Base-by-base conservation (phyloP, 2,113 vertebrate genomes). In the Notarius quadriscutis region DNA sequence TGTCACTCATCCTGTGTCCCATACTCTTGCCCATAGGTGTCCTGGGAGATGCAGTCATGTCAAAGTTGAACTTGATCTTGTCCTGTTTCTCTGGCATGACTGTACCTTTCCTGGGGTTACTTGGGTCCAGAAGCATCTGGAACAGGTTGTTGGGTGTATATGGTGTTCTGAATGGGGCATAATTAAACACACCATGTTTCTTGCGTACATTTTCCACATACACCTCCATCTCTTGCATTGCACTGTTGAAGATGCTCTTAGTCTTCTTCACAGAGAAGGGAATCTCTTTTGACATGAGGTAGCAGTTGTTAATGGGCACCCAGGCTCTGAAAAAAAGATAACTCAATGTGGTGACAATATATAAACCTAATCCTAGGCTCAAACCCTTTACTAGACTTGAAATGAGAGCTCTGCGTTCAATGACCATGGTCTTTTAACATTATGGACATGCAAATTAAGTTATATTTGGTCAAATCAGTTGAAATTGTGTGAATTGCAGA, bases 271-370 rank as follows among this genome's bases (percentile, higher is more conserved):
- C 98, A 93, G 98, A 99, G 95, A 99, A 99, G 87, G 98, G 98
- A 89, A 99, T 99, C 95, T 99, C 98, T 96, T 99, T 99, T 91
- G 98, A 99, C 98, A 99, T 99, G 96, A 99, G 98, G 96, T 99
- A 99, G 96, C 98, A 99, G 93, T 99, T 99, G 96, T 99, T 99
- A 93, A 99, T 96, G 92, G 98, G 98, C 94, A 99, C 98, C 98
- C 98, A 99, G 88, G 98, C 98, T 94, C 98, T 99, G 91, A 7
- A 89, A 55, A 65, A 25, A 34, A n/a, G 17, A 60, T 22, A 50
- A 58, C 15, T 75, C 34, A 84, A 81, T 14, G 9, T 9, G 11
- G 20, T 81, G 30, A 14, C 51, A 55, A 55, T 55, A 55, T 78
- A 78, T 78, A 53, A 78, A 78, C 51, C 7, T 27, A 15, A 27